Evolutionary conservation across 2,113 vertebrate species (phyloP).

Genomic region (Odobenus rosmarus): DNA sequence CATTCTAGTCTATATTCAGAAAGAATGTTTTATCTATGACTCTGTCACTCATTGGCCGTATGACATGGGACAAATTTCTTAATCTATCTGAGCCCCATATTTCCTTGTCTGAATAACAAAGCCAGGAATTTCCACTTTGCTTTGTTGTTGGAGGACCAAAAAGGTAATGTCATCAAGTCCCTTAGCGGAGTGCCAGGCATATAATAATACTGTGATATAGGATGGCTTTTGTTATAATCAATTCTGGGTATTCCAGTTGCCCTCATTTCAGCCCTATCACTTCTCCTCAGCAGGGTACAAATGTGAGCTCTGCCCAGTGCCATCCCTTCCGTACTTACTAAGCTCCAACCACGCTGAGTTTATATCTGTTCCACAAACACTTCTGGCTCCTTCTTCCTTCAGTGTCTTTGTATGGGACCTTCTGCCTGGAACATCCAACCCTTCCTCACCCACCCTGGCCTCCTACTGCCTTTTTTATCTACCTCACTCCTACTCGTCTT

Average conservation of each 20-base stretch:
- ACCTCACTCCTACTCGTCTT: neutral
- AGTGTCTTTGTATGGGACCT: neutral
- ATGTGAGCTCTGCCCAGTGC: neutral
- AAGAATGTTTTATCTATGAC: neutral
- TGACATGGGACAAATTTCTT: neutral
- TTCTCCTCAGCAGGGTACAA: neutral
- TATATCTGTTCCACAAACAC: neutral
- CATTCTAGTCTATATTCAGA: neutral
- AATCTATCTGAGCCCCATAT: neutral
- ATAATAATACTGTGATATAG: neutral
- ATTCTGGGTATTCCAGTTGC: neutral
- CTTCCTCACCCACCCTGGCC: accelerated
- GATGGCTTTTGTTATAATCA: neutral
- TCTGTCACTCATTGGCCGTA: neutral
- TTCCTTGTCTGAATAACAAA: neutral
- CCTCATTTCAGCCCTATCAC: neutral
- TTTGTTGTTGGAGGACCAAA: neutral
- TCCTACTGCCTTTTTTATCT: neutral
- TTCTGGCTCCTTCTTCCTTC: neutral
- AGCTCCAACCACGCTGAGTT: neutral
- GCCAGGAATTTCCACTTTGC: neutral
- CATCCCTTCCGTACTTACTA: neutral
- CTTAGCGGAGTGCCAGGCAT: neutral
- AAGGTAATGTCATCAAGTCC: neutral
- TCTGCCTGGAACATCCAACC: neutral